Evolutionary conservation across 1,140 invertebrate species (phyloP), one percentile per base, ranked within the genome.

Genomic region (Asbolus verrucosus): DNA sequence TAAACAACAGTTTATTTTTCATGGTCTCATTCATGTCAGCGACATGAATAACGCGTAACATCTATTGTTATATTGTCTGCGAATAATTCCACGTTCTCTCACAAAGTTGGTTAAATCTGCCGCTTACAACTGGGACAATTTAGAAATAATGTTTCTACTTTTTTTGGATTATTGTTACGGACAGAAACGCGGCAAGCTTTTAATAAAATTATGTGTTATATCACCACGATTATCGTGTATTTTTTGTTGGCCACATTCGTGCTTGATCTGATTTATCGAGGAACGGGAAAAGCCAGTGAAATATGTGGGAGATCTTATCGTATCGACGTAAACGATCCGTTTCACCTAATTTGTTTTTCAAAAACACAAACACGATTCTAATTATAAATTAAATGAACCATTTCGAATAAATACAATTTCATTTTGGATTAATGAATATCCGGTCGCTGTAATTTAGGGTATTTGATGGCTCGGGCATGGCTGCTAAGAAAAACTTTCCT

Each of bases 1-100:
- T 54, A 27, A 54, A 27, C 27, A 27, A 24, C 46, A 27, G 46
- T 54, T 54, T 54, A 54, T 54, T 54, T 54, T 54, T 54, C 46
- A 54, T 54, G 27, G 46, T 54, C 21, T 13, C 46, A 24, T 31
- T 27, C 46, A 54, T 54, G 46, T 54, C 46, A 54, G 27, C n/a
- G n/a, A 21, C 46, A 54, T 21, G 46, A 54, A 19, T 43, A 54
- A 27, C 46, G 46, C 14, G 46, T 31, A 54, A 54, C 27, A 54
- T 54, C 46, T 54, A 21, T 54, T 54, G 46, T 54, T 54, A 54
- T 54, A 54, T 54, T 54, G 46, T 54, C 46, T 54, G 46, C 27
- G 27, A 54, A 54, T 54, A 54, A 54, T 54, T 54, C 21, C 19
- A 15, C 8, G 18, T 14, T 18, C n/a, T 11, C 21, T 54, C 46